These are phyloP conservation scores for Hipposideros larvatus DNA, from an alignment of 2,797 vertebrate genomes.

Conservation along the genomic window DNA sequence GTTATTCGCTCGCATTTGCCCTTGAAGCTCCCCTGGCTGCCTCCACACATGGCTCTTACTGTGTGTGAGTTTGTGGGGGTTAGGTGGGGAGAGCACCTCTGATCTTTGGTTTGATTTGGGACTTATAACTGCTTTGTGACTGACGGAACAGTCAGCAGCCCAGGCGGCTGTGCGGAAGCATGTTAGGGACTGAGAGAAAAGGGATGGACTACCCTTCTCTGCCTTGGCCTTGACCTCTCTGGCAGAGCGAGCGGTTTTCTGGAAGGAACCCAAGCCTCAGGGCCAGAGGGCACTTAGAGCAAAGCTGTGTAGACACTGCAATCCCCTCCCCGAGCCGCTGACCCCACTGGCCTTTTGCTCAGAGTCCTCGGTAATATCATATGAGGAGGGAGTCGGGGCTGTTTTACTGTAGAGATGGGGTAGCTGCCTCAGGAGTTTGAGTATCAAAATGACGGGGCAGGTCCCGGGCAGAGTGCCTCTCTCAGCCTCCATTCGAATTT, in stretches of 20 bases:
- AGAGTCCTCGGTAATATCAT: background rate
- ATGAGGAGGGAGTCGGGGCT: background rate
- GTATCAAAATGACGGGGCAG: background rate
- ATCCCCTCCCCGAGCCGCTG: background rate
- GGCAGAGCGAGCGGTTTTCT: background rate
- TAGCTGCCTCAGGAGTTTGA: background rate
- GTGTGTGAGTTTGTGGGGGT: background rate
- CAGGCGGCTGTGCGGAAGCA: background rate
- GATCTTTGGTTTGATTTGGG: background rate
- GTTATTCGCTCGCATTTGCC: background rate
- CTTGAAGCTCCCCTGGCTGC: background rate
- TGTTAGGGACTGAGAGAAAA: background rate
- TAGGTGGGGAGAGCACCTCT: background rate
- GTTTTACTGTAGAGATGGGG: background rate
- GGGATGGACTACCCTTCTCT: background rate
- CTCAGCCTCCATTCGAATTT: background rate
- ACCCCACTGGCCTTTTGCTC: background rate
- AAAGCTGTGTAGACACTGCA: background rate
- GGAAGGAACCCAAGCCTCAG: slow-evolving; percentile 39
- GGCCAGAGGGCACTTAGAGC: slow-evolving; percentile 42
- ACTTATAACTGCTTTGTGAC: background rate
- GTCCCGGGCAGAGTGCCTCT: background rate
- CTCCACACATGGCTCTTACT: background rate
- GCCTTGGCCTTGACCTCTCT: background rate
- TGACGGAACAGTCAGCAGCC: background rate